Evolutionary conservation across 2,888 invertebrate genomes (phyloP).

Genomic region (Agriopis aurantiaria): DNA sequence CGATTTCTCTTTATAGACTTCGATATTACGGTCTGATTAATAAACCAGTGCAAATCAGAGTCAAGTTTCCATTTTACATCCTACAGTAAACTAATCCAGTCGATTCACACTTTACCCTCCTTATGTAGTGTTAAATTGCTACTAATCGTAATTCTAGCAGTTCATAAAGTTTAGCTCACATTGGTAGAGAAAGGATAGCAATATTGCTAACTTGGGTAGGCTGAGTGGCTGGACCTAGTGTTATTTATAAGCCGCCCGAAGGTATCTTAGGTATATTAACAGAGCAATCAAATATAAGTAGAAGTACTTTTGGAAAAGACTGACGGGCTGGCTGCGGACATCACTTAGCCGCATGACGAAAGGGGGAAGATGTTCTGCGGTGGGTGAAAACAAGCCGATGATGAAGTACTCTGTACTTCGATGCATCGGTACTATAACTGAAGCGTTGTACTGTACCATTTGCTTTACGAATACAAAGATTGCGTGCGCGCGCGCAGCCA

Average conservation of each 20-base stretch:
- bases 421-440: conserved; percentile 4
- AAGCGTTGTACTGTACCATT: conserved; percentile 10
- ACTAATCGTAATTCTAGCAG: conserved; percentile 6
- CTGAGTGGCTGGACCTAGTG: neutral
- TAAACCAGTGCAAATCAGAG: conserved; percentile 11
- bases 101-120: conserved; percentile 6
- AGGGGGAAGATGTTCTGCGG: neutral
- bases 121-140: conserved; percentile 21
- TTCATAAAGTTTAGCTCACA: conserved; percentile 13
- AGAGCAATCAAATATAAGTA: neutral
- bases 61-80: conserved; percentile 6
- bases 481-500: conserved; percentile 33
- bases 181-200: conserved; percentile 2
- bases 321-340: too few relatives aligned
- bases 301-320: neutral
- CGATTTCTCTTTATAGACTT: neutral
- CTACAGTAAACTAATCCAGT: conserved; percentile 12
- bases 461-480: conserved; percentile 16
- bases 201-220: neutral
- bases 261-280: neutral
- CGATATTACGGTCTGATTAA: neutral
- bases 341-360: too few relatives aligned
- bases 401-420: neutral
- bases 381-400: neutral
- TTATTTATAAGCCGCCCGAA: neutral